Base-by-base conservation (phyloP, 1,140 invertebrate species). In the Pomacea maculata region DNA sequence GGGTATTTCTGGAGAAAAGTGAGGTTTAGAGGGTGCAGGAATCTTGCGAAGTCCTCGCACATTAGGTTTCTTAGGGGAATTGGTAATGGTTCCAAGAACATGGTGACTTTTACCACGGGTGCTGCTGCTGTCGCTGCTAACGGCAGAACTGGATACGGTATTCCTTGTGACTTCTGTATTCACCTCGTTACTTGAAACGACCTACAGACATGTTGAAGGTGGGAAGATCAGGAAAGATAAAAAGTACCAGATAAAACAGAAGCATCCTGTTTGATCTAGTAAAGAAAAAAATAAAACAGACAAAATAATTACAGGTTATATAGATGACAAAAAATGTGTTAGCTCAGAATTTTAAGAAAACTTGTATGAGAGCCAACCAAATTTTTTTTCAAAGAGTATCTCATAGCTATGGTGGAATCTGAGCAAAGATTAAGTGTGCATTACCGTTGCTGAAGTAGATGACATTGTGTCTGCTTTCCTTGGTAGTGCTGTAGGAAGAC, bases 151-250 rank as follows among this genome's bases (percentile, higher is more conserved):
- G 34, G 34, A 7, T 45, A 52, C 0, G 12, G 52, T 10, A 12
- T 1, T 61, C 57, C 15, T 61, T 61, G 57, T 17, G 34, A 45
- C 34, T 45, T 45, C 34, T 45, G 57, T 61, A 8, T 11, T 61
- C 57, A 14, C 15, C 2, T 61, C 57, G 1, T 11, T 61, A 17
- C 57, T 61, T 61, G 57, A 61, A 1, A 17, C 57, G 9, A 61
- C 15, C 57, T 61, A 74, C 29, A 83, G 73, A 63, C 45, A 80
- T 55, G 81, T 19, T 74, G 76, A 65, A 81, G 74, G 76, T 17
- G 81, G 74, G 71, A 64, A 81, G 72, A 76, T 63, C 71, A 54
- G 76, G 73, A 81, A 74, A 81, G 54, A 83, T 65, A 77, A 29
- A 72, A 45, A 25, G 25, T 81, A 65, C 61, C 14, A 72, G 64